phyloP scores from a whole-genome alignment of 2,113 vertebrate genomes.

The Esox niger region DNA sequence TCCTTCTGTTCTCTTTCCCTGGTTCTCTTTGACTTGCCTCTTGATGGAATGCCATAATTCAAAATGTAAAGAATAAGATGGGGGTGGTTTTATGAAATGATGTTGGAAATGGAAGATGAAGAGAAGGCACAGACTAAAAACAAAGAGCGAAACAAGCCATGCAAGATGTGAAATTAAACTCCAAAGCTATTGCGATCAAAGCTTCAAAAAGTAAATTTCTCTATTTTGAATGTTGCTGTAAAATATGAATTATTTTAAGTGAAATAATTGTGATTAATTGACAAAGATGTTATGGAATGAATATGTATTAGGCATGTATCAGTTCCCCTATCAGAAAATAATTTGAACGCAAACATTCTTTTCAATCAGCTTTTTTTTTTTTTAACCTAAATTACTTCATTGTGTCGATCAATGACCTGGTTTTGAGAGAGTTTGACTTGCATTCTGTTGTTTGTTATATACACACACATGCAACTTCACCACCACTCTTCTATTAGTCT shows the following conservation, averaged over 20 bases:
- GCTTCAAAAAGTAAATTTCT: conserved; percentile 29
- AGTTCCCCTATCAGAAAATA: background rate
- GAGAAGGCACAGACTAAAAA: conserved; percentile 41
- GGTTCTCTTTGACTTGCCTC: conserved; percentile 15
- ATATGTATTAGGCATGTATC: background rate
- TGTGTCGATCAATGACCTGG: background rate
- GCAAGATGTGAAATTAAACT: conserved; percentile 12
- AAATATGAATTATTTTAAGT: background rate
- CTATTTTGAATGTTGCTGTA: background rate
- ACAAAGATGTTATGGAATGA: too few species aligned
- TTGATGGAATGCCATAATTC: background rate
- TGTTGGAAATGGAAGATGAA: conserved; percentile 46
- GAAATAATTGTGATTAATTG: too few species aligned
- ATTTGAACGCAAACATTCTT: conserved; percentile 1
- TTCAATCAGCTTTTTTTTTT: background rate
- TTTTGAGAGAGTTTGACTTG: background rate
- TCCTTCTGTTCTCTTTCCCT: conserved; percentile 39
- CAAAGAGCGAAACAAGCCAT: conserved; percentile 24
- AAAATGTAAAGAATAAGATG: background rate
- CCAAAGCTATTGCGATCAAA: background rate
- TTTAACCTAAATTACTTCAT: conserved; percentile 3
- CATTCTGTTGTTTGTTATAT: background rate
- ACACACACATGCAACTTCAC: conserved; percentile 33
- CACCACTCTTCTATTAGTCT: conserved; percentile 26
- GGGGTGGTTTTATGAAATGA: background rate